A percentile compares a stretch with the other conserved stretches of the same genome.
phyloP scores from a whole-genome alignment of 2,888 invertebrate species.

The Sicus ferrugineus region DNA sequence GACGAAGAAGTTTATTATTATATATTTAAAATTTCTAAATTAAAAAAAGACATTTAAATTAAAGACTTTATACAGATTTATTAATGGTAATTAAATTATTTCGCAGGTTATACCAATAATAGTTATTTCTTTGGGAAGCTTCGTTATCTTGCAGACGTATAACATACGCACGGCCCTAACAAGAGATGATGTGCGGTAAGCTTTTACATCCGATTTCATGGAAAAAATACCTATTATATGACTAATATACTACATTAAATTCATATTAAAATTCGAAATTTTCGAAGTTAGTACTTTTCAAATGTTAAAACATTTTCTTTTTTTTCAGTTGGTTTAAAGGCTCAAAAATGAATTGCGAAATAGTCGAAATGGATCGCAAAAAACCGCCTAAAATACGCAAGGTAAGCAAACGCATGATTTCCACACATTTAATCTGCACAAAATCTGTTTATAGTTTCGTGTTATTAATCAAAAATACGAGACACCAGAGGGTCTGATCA shows the following conservation, averaged over 20 bases:
- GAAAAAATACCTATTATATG: background rate
- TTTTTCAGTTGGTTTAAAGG: conserved; percentile 1
- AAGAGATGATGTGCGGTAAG: conserved; percentile 52
- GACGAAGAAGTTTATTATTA: no score
- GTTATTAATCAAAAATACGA: conserved; percentile 47
- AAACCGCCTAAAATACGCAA: conserved; percentile 13
- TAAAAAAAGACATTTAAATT: background rate
- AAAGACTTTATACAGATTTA: background rate
- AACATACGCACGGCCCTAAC: conserved; percentile 41
- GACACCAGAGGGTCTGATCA: conserved; percentile 42
- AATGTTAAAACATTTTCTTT: no score
- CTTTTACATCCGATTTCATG: background rate
- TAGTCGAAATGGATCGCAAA: conserved; percentile 7
- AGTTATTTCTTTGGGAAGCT: conserved; percentile 35
- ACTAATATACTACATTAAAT: no score
- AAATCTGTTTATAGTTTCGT: background rate
- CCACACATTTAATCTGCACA: conserved; percentile 1
- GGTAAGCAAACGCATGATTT: background rate
- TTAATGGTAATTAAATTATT: background rate
- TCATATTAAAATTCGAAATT: background rate
- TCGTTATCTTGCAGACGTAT: conserved; percentile 28
- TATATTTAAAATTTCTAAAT: background rate
- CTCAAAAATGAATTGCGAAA: conserved; percentile 5
- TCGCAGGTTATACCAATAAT: conserved; percentile 50
- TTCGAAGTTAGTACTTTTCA: background rate